Evolutionary conservation across 2,113 vertebrate species (phyloP).

Genomic region (Lepus timidus): DNA sequence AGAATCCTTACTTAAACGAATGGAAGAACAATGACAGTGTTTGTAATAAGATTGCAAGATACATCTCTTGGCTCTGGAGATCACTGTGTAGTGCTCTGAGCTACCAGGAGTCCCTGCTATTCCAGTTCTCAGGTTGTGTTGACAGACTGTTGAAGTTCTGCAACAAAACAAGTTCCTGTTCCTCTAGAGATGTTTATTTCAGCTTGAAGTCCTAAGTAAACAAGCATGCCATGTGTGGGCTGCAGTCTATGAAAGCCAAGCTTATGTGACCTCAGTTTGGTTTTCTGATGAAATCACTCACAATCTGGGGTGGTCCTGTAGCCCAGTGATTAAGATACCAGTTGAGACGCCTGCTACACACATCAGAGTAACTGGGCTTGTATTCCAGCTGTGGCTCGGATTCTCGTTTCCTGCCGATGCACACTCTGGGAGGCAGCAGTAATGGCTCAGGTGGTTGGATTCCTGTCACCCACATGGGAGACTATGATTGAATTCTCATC

Average conservation of each 20-base stretch:
- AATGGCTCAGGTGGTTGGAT: too few species aligned
- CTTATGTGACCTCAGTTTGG: neutral
- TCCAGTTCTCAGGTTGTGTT: neutral
- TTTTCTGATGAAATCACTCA: neutral
- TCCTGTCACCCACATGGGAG: too few species aligned
- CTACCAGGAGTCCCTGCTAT: neutral
- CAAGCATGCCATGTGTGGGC: neutral
- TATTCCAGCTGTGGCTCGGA: too few species aligned
- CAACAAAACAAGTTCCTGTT: neutral
- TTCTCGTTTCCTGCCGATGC: too few species aligned
- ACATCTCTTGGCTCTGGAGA: neutral
- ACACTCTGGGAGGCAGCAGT: too few species aligned
- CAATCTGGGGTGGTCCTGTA: too few species aligned
- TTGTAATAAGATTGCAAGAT: neutral
- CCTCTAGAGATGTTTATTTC: neutral
- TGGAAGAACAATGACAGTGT: neutral
- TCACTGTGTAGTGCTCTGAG: neutral
- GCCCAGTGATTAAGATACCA: too few species aligned
- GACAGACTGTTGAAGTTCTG: neutral
- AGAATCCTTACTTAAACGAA: neutral
- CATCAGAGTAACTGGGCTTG: too few species aligned
- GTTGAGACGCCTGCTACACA: too few species aligned
- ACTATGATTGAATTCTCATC: too few species aligned
- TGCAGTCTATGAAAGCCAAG: neutral
- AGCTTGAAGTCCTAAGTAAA: neutral